Evolutionary conservation across 2,113 vertebrate species (phyloP).

Genomic region (Zosterops japonicus): DNA sequence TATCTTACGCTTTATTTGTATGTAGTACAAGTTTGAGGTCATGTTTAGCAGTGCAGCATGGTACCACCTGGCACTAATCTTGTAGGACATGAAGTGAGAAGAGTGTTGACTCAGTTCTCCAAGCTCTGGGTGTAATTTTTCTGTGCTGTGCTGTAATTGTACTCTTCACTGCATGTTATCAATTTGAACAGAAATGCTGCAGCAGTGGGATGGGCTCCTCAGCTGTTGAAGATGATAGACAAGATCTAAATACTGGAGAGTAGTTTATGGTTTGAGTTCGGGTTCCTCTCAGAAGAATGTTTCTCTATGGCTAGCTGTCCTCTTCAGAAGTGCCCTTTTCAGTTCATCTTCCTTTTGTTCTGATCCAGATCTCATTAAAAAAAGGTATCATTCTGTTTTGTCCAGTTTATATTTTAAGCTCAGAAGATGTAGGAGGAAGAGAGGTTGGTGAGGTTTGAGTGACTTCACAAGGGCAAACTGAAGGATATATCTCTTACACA

Average conservation of each 20-base stretch:
- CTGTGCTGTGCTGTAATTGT: neutral
- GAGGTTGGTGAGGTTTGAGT: neutral
- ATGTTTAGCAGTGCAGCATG: neutral
- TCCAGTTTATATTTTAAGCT: neutral
- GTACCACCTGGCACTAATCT: neutral
- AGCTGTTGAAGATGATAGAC: neutral
- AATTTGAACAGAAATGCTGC: neutral
- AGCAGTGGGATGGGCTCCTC: neutral
- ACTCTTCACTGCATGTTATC: neutral
- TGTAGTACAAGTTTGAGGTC: neutral
- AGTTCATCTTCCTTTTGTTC: neutral
- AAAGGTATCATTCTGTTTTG: neutral
- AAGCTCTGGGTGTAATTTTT: neutral
- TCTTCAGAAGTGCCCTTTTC: neutral
- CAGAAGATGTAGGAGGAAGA: neutral
- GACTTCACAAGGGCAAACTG: neutral
- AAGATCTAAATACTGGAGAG: neutral
- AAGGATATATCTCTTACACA: neutral
- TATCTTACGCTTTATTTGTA: neutral
- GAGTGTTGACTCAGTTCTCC: neutral
- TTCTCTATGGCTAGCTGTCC: neutral
- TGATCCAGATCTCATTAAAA: neutral
- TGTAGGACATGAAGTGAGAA: neutral
- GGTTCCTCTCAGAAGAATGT: neutral
- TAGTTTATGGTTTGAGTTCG: neutral